phyloP scores from a whole-genome alignment of 1,140 invertebrate species.

The Akabosia matsudoensis region DNA sequence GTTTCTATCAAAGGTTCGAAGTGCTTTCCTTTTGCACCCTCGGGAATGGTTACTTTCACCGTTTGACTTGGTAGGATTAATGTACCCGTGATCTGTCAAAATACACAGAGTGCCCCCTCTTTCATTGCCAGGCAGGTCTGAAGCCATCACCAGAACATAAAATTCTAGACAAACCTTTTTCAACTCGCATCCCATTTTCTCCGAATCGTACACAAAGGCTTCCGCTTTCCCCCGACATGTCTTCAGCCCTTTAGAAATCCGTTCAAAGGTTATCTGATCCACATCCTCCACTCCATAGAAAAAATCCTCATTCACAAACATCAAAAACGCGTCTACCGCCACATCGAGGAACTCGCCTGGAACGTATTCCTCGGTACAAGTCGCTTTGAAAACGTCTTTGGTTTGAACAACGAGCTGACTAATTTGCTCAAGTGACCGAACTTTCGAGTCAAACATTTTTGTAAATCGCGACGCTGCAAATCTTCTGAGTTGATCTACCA shows the following conservation, averaged over 20 bases:
- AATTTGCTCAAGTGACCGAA: constrained; percentile 31
- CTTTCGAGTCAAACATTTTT: background rate
- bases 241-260: constrained; percentile 11
- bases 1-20: constrained; percentile 39
- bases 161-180: background rate
- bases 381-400: constrained; percentile 23
- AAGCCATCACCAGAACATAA: background rate
- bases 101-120: background rate
- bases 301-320: constrained; percentile 37
- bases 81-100: constrained; percentile 16
- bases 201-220: constrained; percentile 26
- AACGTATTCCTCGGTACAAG: constrained; percentile 28
- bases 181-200: background rate
- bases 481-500: constrained; percentile 33
- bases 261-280: constrained; percentile 4
- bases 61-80: background rate
- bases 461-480: constrained; percentile 24
- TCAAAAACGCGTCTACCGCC: constrained; percentile 30
- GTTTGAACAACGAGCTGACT: constrained; percentile 18
- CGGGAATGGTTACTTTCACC: background rate
- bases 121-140: background rate
- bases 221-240: constrained; percentile 23
- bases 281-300: constrained; percentile 38
- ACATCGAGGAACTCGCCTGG: constrained; percentile 28
- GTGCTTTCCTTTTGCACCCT: background rate